These are phyloP conservation scores for Sterrhoptilus dennistouni DNA, from an alignment of 2,113 vertebrate genomes.

Conservation along the genomic window DNA sequence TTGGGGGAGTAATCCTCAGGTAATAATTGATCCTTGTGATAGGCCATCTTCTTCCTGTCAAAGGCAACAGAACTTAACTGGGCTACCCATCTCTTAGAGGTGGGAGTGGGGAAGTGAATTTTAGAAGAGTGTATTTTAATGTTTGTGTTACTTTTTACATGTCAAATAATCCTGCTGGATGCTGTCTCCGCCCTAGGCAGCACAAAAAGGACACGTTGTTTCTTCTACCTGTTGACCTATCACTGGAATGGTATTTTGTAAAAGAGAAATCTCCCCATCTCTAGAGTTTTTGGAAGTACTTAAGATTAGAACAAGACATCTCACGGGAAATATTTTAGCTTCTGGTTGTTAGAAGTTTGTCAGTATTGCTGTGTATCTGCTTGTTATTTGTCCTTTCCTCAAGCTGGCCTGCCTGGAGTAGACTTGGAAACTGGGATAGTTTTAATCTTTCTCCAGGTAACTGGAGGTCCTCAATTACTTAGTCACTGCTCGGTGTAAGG, in stretches of 20 bases:
- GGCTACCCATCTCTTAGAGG: neutral
- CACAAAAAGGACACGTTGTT: neutral
- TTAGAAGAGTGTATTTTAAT: neutral
- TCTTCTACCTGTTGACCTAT: neutral
- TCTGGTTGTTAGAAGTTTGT: neutral
- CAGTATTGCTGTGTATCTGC: rapidly evolving
- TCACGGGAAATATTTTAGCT: neutral
- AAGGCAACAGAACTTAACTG: neutral
- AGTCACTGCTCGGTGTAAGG: neutral
- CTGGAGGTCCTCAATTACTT: neutral
- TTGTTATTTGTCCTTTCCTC: too few species aligned
- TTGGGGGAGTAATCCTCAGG: neutral
- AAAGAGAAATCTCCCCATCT: neutral
- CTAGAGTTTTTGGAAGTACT: neutral
- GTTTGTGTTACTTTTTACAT: neutral
- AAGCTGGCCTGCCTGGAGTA: rapidly evolving
- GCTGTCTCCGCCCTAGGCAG: neutral
- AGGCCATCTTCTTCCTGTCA: neutral
- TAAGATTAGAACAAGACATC: neutral
- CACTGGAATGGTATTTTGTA: neutral
- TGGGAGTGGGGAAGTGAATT: neutral
- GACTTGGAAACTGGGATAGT: neutral
- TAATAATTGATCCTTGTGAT: neutral
- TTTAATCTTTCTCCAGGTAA: neutral
- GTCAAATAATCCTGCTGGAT: neutral